phyloP scores from a whole-genome alignment of 2,888 invertebrate genomes.

The Agonopterix alstromeriana region DNA sequence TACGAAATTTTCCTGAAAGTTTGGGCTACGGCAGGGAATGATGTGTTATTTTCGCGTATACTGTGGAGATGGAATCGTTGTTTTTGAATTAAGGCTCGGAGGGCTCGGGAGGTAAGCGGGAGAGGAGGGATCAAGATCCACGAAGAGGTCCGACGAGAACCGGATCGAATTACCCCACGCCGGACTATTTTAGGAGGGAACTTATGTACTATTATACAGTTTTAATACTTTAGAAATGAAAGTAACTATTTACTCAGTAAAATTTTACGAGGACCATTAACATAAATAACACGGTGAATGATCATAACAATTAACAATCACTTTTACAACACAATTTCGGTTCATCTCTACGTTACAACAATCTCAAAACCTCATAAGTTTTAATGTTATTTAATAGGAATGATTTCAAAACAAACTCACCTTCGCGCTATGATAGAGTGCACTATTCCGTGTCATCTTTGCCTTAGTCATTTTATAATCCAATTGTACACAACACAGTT shows the following conservation, averaged over 20 bases:
- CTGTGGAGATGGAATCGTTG: conserved; percentile 40
- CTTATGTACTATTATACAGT: not conserved
- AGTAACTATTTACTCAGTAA: conserved; percentile 21
- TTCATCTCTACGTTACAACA: not conserved
- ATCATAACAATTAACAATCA: conserved; percentile 11
- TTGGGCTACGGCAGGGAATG: not conserved
- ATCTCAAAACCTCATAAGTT: not conserved
- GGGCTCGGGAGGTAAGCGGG: conserved; percentile 39
- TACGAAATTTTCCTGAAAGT: no score
- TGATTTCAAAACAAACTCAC: conserved; percentile 57
- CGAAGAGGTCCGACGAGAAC: conserved; percentile 43
- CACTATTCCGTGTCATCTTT: conserved; percentile 74
- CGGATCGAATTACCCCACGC: conserved; percentile 35
- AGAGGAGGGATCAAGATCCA: conserved; percentile 57
- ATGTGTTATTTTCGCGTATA: conserved; percentile 19
- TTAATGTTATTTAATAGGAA: conserved; percentile 12
- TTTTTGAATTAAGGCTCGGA: conserved; percentile 47
- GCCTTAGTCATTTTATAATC: conserved; percentile 73
- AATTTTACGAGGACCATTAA: conserved; percentile 19
- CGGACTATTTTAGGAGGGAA: conserved; percentile 23
- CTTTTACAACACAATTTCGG: conserved; percentile 5
- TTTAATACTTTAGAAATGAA: conserved; percentile 16
- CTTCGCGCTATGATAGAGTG: conserved; percentile 86
- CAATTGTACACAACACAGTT: conserved; percentile 46
- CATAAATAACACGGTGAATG: conserved; percentile 31